These are phyloP conservation scores for Calidris pugnax DNA, from an alignment of 2,113 vertebrate genomes.

Conservation along the genomic window DNA sequence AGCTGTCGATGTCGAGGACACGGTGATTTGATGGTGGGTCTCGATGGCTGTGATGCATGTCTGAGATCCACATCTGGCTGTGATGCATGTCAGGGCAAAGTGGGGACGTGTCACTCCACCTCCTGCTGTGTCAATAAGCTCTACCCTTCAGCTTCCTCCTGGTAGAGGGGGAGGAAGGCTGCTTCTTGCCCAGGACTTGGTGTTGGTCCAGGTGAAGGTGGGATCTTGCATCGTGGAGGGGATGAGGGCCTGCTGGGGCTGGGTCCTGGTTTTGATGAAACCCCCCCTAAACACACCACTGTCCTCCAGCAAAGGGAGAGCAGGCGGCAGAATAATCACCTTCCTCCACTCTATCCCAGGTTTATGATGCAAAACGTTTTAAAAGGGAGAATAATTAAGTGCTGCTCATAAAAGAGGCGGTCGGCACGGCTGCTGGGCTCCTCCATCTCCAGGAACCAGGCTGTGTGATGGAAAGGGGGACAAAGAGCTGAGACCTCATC, in stretches of 20 bases:
- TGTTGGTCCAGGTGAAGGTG: not conserved
- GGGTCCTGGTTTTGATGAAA: not conserved
- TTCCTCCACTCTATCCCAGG: not conserved
- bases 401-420: not conserved
- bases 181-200: not conserved
- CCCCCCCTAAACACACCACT: not conserved
- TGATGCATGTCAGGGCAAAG: not conserved
- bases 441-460: fast-evolving
- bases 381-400: constrained; percentile 43
- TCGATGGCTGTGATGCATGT: not conserved
- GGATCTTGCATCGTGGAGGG: fast-evolving
- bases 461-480: fast-evolving
- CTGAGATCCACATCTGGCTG: not conserved
- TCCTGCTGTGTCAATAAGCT: fast-evolving
- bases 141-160: not conserved
- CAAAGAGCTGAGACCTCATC: not conserved
- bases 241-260: not conserved
- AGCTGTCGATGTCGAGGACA: not conserved
- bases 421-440: not conserved
- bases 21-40: not conserved
- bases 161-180: not conserved
- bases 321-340: not conserved
- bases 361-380: constrained; percentile 52
- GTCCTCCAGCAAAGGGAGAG: not conserved
- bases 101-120: not conserved